phyloP scores from a whole-genome alignment of 2,797 vertebrate genomes.

The Gymnoscopelus braueri region DNA sequence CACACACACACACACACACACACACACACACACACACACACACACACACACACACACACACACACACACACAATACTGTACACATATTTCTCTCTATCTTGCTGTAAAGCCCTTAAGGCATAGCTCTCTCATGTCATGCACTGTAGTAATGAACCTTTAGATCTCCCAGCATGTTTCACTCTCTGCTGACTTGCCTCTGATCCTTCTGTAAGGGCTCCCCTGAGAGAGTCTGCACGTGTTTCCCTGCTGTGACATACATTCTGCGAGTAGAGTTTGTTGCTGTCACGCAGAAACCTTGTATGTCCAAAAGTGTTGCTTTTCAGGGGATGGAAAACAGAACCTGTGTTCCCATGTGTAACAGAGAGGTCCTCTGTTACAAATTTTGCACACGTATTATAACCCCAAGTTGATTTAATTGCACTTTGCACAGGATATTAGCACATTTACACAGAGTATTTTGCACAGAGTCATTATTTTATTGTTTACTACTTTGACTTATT shows the following conservation, averaged over 20 bases:
- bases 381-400: too few species aligned
- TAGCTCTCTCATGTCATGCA: neutral
- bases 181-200: neutral
- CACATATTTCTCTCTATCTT: neutral
- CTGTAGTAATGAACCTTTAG: conserved; percentile 1
- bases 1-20: neutral
- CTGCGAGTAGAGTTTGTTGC: too few species aligned
- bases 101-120: neutral
- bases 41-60: conserved; percentile 1
- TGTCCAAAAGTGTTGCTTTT: too few species aligned
- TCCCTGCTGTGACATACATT: neutral
- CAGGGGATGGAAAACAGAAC: too few species aligned
- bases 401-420: too few species aligned
- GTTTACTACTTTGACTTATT: too few species aligned
- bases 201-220: neutral
- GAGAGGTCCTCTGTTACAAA: too few species aligned
- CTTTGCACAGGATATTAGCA: too few species aligned
- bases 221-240: neutral
- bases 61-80: neutral
- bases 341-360: too few species aligned
- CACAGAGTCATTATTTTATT: too few species aligned
- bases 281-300: too few species aligned
- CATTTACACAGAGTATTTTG: too few species aligned
- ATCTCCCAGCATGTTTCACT: conserved; percentile 10
- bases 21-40: conserved; percentile 1